These are phyloP conservation scores for Punctoribates punctum DNA, from an alignment of 2,888 invertebrate species.

Conservation along the genomic window DNA sequence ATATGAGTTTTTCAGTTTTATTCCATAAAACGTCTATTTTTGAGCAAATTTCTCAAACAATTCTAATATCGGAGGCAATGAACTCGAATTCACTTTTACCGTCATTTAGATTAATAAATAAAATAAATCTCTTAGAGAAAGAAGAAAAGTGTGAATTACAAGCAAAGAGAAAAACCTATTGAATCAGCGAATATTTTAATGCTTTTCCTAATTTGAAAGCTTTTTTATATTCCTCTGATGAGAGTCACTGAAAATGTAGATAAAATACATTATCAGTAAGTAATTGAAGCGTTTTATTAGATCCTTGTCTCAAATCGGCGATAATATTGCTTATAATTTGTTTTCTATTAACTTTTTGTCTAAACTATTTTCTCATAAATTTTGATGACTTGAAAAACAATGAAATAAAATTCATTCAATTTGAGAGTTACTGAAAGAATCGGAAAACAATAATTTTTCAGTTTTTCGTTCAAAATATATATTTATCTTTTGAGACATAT, in stretches of 20 bases:
- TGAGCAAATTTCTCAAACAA: neutral
- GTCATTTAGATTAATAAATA: constrained; percentile 23
- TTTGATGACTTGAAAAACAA: constrained; percentile 28
- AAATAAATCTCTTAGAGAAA: constrained; percentile 21
- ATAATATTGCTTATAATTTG: constrained; percentile 31
- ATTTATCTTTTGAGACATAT: constrained; percentile 23
- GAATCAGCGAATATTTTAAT: constrained; percentile 31
- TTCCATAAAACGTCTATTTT: no score
- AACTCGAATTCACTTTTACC: neutral
- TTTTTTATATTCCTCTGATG: neutral
- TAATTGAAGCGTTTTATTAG: neutral
- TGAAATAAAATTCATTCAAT: neutral
- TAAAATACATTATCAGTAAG: neutral
- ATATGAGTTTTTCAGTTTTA: no score
- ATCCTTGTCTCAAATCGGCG: constrained; percentile 23
- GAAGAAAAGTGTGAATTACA: constrained; percentile 21
- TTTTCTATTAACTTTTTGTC: neutral
- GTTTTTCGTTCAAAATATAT: neutral
- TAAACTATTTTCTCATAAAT: neutral
- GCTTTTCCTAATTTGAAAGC: constrained; percentile 26
- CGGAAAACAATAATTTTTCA: neutral
- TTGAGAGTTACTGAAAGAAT: neutral
- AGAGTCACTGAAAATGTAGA: neutral
- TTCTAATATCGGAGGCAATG: neutral
- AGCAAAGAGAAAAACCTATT: neutral